These are phyloP conservation scores for Drosophila paramelanica DNA, from an alignment of 2,888 invertebrate species.

Conservation along the genomic window DNA sequence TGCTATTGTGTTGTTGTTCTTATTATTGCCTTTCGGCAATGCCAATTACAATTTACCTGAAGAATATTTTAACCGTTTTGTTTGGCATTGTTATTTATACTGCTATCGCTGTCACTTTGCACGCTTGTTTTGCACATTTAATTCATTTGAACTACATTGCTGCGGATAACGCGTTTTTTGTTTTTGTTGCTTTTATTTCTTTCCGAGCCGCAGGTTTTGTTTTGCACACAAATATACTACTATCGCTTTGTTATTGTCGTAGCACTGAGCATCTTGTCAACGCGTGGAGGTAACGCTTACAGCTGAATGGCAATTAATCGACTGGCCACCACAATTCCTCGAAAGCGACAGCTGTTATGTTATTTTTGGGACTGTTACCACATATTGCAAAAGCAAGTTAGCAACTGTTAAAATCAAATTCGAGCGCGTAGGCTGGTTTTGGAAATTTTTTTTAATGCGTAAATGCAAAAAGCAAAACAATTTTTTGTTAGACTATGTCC, in stretches of 20 bases:
- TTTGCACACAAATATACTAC: constrained; percentile 37
- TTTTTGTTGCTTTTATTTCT: constrained; percentile 25
- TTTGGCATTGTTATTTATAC: constrained; percentile 58
- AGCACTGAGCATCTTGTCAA: constrained; percentile 40
- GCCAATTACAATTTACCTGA: constrained; percentile 66
- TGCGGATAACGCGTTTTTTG: constrained; percentile 21
- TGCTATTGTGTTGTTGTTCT: constrained; percentile 24
- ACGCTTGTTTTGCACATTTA: constrained; percentile 26
- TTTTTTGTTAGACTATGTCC: background rate
- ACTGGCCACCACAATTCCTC: constrained; percentile 22
- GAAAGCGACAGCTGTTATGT: background rate
- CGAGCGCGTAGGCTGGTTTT: background rate
- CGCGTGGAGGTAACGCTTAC: background rate
- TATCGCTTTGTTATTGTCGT: constrained; percentile 7
- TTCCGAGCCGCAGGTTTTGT: constrained; percentile 35
- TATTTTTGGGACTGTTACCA: background rate
- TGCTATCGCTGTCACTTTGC: constrained; percentile 37
- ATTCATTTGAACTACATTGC: constrained; percentile 51
- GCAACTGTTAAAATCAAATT: background rate
- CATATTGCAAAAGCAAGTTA: background rate
- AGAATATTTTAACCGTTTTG: constrained; percentile 77
- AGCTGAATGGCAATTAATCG: constrained; percentile 29
- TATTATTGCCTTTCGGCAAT: constrained; percentile 20
- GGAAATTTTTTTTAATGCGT: background rate
- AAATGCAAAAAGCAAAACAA: no score